These are phyloP conservation scores for Sitobion miscanthi DNA, from an alignment of 1,140 invertebrate genomes.

Conservation along the genomic window DNA sequence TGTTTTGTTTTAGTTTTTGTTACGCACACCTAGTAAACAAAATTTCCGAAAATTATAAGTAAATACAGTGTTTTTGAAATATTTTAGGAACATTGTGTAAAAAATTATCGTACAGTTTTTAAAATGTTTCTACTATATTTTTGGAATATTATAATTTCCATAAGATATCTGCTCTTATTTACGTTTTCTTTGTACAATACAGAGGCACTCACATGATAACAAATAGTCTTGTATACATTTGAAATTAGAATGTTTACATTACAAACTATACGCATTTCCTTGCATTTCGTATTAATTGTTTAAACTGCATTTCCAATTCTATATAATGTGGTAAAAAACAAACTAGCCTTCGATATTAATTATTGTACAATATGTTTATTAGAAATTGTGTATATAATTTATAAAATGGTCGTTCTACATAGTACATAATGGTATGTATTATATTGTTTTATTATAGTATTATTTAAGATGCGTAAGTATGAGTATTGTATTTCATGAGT, in stretches of 20 bases:
- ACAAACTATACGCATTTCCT: background rate
- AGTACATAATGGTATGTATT: background rate
- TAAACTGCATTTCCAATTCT: background rate
- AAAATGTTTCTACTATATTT: background rate
- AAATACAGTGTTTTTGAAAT: too few relatives aligned
- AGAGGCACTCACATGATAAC: background rate
- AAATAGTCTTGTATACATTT: background rate
- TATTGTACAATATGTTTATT: background rate
- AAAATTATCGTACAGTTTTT: too few relatives aligned
- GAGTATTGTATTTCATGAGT: background rate
- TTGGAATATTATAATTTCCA: background rate
- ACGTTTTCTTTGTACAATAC: background rate
- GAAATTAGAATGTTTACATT: background rate
- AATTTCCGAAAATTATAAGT: too few relatives aligned
- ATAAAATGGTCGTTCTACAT: background rate
- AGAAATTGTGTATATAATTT: background rate
- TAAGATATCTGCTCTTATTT: background rate
- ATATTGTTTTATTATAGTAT: background rate
- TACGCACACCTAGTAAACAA: too few relatives aligned
- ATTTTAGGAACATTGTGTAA: too few relatives aligned
- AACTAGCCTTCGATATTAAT: background rate
- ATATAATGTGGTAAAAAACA: background rate
- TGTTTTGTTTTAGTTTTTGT: too few relatives aligned
- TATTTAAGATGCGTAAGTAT: conserved; percentile 9
- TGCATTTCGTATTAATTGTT: background rate